phyloP scores from a whole-genome alignment of 2,888 invertebrate species.

The Adelognathus sp. region DNA sequence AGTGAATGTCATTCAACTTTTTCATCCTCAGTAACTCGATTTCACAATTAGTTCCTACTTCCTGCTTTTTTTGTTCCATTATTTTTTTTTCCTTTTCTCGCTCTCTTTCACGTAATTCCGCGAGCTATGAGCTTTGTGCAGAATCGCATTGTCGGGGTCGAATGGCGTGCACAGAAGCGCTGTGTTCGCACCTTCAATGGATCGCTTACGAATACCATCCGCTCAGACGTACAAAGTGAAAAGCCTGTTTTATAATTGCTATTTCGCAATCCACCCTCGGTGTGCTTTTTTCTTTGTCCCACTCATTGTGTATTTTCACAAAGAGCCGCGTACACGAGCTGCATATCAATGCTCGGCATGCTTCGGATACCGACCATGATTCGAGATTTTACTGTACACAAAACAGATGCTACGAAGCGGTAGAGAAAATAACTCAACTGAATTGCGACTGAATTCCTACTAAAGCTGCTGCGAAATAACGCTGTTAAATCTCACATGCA shows the following conservation, averaged over 20 bases:
- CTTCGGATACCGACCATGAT: not conserved
- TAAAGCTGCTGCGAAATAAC: too few relatives aligned
- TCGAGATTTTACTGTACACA: conserved; percentile 22
- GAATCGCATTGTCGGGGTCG: conserved; percentile 31
- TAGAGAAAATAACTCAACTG: not conserved
- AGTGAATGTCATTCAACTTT: conserved; percentile 20
- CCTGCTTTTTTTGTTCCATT: not conserved
- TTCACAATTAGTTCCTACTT: not conserved
- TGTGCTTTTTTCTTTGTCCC: too few relatives aligned
- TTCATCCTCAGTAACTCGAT: conserved; percentile 24
- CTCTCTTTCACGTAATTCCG: conserved; percentile 29
- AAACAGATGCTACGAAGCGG: not conserved
- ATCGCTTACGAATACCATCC: conserved; percentile 22
- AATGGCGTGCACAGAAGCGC: conserved; percentile 38
- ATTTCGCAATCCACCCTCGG: conserved; percentile 24
- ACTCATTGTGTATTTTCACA: not conserved
- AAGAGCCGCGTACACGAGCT: not conserved
- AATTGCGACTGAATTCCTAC: too few relatives aligned
- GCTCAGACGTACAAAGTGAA: conserved; percentile 8
- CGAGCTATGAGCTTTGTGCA: conserved; percentile 34
- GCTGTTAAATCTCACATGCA: too few relatives aligned
- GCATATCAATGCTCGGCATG: not conserved
- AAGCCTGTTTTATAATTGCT: conserved; percentile 28
- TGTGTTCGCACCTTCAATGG: conserved; percentile 38
- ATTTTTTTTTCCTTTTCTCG: not conserved